phyloP scores from a whole-genome alignment of 2,888 invertebrate species.

The Megastigmus dorsalis region DNA sequence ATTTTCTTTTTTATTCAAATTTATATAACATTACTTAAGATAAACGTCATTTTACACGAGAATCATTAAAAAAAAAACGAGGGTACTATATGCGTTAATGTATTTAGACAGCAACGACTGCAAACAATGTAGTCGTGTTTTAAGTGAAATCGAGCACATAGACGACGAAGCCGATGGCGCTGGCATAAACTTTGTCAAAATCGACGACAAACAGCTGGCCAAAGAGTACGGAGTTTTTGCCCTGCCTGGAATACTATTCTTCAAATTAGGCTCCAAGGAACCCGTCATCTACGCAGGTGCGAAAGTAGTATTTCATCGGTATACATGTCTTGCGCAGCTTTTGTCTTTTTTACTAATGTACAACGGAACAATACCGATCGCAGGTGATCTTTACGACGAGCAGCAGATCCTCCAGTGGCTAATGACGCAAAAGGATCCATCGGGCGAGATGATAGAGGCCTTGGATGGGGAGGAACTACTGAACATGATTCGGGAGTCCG shows the following conservation, averaged over 20 bases:
- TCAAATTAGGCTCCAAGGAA: slow-evolving; percentile 90
- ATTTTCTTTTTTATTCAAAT: too few relatives aligned
- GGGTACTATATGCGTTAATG: neutral
- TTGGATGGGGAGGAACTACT: slow-evolving; percentile 87
- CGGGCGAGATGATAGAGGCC: slow-evolving; percentile 92
- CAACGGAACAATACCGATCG: too few relatives aligned
- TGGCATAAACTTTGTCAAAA: slow-evolving; percentile 94
- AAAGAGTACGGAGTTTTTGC: slow-evolving; percentile 93
- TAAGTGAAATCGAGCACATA: slow-evolving; percentile 92
- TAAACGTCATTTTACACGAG: too few relatives aligned
- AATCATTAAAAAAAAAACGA: neutral
- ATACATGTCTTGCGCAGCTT: too few relatives aligned
- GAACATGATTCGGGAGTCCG: slow-evolving; percentile 85
- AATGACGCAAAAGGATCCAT: slow-evolving; percentile 92
- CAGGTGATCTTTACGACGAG: slow-evolving; percentile 90
- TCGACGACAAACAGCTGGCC: slow-evolving; percentile 90
- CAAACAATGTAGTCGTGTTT: slow-evolving; percentile 92
- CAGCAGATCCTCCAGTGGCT: slow-evolving; percentile 93
- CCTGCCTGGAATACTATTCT: slow-evolving; percentile 91
- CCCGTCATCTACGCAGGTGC: slow-evolving; percentile 93
- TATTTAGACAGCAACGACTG: slow-evolving; percentile 94
- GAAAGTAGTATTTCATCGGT: too few relatives aligned
- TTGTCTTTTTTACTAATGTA: too few relatives aligned
- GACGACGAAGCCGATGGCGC: slow-evolving; percentile 94
- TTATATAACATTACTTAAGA: too few relatives aligned